phyloP scores from a whole-genome alignment of 1,140 invertebrate species.

The Lordiphosa clarofinis region DNA sequence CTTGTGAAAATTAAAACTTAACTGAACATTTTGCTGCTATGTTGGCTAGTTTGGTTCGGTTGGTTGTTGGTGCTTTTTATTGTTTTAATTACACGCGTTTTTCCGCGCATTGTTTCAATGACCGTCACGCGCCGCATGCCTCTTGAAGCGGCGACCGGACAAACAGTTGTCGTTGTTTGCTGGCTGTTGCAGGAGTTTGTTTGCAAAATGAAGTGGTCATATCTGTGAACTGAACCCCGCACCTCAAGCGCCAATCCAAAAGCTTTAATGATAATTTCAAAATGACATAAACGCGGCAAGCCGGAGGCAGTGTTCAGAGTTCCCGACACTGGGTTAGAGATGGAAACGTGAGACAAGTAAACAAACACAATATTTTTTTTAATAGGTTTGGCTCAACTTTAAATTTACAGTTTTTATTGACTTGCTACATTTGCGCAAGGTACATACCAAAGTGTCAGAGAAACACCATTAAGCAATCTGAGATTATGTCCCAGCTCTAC shows the following conservation, averaged over 20 bases:
- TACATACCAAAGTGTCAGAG: no score
- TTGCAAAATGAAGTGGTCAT: constrained; percentile 71
- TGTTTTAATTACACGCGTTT: constrained; percentile 76
- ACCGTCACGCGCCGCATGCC: constrained; percentile 66
- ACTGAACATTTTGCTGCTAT: constrained; percentile 62
- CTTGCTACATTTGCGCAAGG: no score
- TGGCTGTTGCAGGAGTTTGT: constrained; percentile 39
- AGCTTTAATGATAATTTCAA: constrained; percentile 73
- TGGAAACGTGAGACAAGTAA: constrained; percentile 13
- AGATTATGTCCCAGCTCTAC: no score
- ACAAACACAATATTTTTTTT: no score
- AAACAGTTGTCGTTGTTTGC: constrained; percentile 23
- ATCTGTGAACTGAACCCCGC: constrained; percentile 32
- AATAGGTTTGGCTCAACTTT: no score
- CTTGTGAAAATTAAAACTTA: constrained; percentile 76
- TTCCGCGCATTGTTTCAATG: constrained; percentile 73
- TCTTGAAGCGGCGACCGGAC: constrained; percentile 17
- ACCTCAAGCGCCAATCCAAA: not conserved
- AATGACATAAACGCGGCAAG: constrained; percentile 66
- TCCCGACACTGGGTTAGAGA: constrained; percentile 11
- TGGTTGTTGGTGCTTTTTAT: constrained; percentile 58
- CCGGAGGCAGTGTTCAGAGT: constrained; percentile 11
- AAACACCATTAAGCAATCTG: no score
- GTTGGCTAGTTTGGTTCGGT: constrained; percentile 14
- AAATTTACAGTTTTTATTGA: no score